phyloP scores from a whole-genome alignment of 2,888 invertebrate species.

The Cheilosia impressa region DNA sequence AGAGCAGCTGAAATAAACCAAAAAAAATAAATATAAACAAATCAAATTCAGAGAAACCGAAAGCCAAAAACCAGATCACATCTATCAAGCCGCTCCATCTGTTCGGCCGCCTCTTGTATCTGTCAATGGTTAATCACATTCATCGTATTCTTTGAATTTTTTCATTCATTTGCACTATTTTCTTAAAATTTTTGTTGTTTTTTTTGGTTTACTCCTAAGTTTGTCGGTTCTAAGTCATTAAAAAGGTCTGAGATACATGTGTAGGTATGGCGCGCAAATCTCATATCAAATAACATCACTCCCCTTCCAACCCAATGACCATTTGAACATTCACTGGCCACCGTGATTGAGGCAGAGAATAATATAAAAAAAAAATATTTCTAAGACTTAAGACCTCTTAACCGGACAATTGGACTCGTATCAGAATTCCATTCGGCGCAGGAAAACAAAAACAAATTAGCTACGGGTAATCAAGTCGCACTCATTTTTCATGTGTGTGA shows the following conservation, averaged over 20 bases:
- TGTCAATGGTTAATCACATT: constrained; percentile 63
- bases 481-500: constrained; percentile 7
- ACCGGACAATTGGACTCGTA: constrained; percentile 39
- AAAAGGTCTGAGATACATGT: constrained; percentile 6
- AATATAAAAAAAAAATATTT: not conserved
- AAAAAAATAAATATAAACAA: not conserved
- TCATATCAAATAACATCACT: constrained; percentile 61
- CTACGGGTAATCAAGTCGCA: constrained; percentile 52
- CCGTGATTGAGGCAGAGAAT: constrained; percentile 42
- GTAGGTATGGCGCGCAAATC: constrained; percentile 11
- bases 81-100: constrained; percentile 33
- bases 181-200: not conserved
- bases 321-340: constrained; percentile 48
- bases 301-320: constrained; percentile 53
- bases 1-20: not conserved
- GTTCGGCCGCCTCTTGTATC: constrained; percentile 29
- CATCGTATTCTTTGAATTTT: constrained; percentile 36
- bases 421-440: constrained; percentile 11
- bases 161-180: constrained; percentile 9
- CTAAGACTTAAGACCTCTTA: constrained; percentile 21
- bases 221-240: not conserved
- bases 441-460: constrained; percentile 32
- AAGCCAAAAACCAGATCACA: constrained; percentile 24
- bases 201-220: not conserved
- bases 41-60: not conserved